Base-by-base conservation (phyloP, 1,140 invertebrate species). In the Drosophila serrata region DNA sequence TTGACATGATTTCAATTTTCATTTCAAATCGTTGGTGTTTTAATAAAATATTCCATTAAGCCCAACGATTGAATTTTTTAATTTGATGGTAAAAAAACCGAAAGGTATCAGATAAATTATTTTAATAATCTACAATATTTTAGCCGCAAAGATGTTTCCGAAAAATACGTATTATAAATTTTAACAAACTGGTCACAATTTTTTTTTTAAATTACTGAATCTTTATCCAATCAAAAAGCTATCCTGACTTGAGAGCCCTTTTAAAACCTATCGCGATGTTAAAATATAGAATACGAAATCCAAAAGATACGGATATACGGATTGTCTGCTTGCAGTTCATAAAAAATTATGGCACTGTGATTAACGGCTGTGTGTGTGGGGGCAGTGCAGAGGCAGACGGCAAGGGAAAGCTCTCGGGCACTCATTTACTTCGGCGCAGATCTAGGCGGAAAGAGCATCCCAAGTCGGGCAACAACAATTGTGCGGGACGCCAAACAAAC, bases 401-500 rank as follows among this genome's bases (percentile, higher is more conserved):
- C 40, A 19, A 9, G 29, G 31, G 51, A 55, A 39, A 74, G 35
- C 46, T 64, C 27, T 61, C 22, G 6, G 19, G 42, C 27, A 6
- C 24, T 37, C 40, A 45, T 43, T 19, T 53, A 51, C 12, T 39
- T 19, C 22, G 19, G 13, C 11, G 64, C 64, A 67, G 73, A 74
- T 62, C 39, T 27, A 19, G n/a, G 31, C n/a, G 39, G 48, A 22
- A 55, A 68, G 48, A 77, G 56, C 75, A 65, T 72, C 55, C 56
- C 51, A 13, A 46, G 19, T 43, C 40, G 42, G 45, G 51, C 61
- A 63, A 59, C 64, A 81, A 67, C 49, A 86, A 78, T 65, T 82
- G 79, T 49, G 24, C 43, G 45, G 29, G 72, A 68, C 37, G 49
- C 75, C 78, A 84, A 84, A 90, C 81, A 86, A 87, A 86, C 67